Evolutionary conservation across 1,140 invertebrate genomes (phyloP), one percentile per base, ranked within the genome.

Genomic region (Hyposmocoma kahamanoa): DNA sequence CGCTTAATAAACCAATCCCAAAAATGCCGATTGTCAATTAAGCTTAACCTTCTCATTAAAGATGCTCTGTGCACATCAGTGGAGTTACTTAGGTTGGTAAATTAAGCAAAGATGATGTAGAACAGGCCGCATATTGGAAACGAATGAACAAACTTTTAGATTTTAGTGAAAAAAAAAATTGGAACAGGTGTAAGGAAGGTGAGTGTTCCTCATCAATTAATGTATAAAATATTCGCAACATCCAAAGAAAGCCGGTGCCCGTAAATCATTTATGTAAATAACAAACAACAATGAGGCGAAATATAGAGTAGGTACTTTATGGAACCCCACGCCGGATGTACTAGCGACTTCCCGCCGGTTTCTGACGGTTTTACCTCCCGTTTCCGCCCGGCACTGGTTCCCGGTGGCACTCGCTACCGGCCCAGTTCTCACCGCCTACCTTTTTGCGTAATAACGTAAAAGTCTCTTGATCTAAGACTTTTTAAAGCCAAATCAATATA

Each of bases 211-310:
- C 53, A 55, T 50, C 53, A 56, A 50, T 50, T 56, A 59, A 54
- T 50, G 53, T 59, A 50, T 28, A 28, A 11, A n/a, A n/a, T n/a
- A 36, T 50, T 47, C 45, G 15, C 21, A 22, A 38, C 41, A 5
- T 50, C 47, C 28, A 38, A 60, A 62, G 59, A 55, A 57, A 55
- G 43, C 44, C 39, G 32, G 41, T 47, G 46, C 41, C 50, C 55
- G 59, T 72, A 64, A 72, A 68, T 72, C 60, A 72, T 61, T 72
- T 72, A 72, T 68, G 68, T 50, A 68, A 72, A 72, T 68, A 57
- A 32, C 42, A 47, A 57, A 54, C 57, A 71, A 67, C 59, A 69
- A 72, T 66, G 64, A 65, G 53, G 46, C 50, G 48, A 57, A 61
- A 59, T 71, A 62, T 62, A 62, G 56, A 62, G 13, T 30, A 30